Evolutionary conservation across 1,140 invertebrate species (phyloP).

Genomic region (Oryctes rhinoceros): DNA sequence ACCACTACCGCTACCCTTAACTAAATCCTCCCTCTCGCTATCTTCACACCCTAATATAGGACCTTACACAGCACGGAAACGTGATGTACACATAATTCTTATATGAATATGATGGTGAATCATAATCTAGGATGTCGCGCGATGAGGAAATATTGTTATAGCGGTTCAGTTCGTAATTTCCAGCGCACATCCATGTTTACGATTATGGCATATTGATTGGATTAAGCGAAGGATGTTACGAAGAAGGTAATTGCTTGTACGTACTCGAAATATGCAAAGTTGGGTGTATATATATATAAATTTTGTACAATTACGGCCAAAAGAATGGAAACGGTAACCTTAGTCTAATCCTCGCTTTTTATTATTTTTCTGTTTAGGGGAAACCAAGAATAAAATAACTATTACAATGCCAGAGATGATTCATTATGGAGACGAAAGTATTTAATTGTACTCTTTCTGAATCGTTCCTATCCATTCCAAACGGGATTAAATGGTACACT

Average conservation of each 20-base stretch:
- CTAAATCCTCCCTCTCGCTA: slow-evolving; percentile 45
- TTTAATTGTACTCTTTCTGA: no score
- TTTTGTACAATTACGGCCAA: background rate
- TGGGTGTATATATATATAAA: background rate
- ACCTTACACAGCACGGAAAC: slow-evolving; percentile 16
- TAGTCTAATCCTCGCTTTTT: no score
- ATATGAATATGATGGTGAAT: slow-evolving; percentile 55
- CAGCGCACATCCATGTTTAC: slow-evolving; percentile 27
- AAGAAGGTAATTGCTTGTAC: background rate
- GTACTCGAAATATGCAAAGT: background rate
- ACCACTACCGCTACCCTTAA: background rate
- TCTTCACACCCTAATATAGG: slow-evolving; percentile 34
- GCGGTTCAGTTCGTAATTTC: slow-evolving; percentile 36
- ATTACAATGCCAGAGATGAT: no score
- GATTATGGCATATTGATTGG: slow-evolving; percentile 34
- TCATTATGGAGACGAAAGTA: no score
- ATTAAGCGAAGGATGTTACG: slow-evolving; percentile 27
- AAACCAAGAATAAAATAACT: no score
- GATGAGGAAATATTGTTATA: slow-evolving; percentile 54
- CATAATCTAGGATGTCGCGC: slow-evolving; percentile 54
- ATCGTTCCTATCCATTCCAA: no score
- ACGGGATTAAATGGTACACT: no score
- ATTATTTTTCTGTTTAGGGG: no score
- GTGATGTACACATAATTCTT: slow-evolving; percentile 40
- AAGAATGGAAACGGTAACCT: no score